Evolutionary conservation across 2,888 invertebrate genomes (phyloP).

Genomic region (Chloroclysta siterata): DNA sequence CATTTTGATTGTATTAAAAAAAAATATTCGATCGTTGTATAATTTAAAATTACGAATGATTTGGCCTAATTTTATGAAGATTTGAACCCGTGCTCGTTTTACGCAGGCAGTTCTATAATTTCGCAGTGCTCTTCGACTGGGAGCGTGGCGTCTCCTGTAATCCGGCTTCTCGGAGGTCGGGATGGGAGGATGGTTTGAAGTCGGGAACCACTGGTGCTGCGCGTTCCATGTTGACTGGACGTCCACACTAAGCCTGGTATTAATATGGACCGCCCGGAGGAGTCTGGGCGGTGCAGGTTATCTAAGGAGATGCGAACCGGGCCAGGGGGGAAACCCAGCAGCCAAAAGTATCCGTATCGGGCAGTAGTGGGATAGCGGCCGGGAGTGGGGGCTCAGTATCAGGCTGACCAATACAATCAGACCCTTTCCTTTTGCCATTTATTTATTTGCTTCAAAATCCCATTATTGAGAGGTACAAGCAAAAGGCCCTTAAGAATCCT

Average conservation of each 20-base stretch:
- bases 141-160: slow-evolving; percentile 99
- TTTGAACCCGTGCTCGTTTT: slow-evolving; percentile 46
- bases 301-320: slow-evolving; percentile 99
- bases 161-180: slow-evolving; percentile 98
- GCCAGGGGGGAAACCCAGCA: slow-evolving; percentile 99
- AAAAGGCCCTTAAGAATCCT: no score
- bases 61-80: slow-evolving; percentile 10
- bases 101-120: slow-evolving; percentile 43
- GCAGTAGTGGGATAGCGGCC: slow-evolving; percentile 99
- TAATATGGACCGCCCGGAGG: slow-evolving; percentile 97
- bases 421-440: slow-evolving; percentile 74
- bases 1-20: not conserved
- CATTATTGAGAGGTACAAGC: no score
- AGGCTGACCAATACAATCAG: slow-evolving; percentile 89
- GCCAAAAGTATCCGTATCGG: slow-evolving; percentile 99
- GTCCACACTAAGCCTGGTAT: slow-evolving; percentile 99
- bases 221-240: slow-evolving; percentile 90
- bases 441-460: not conserved
- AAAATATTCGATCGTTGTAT: slow-evolving; percentile 4
- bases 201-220: slow-evolving; percentile 70
- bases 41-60: not conserved
- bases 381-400: slow-evolving; percentile 96
- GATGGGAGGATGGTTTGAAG: slow-evolving; percentile 96
- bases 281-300: slow-evolving; percentile 90
- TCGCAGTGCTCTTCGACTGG: slow-evolving; percentile 85